A percentile compares a stretch with the other conserved stretches of the same genome.
Conservation (phyloP, 2,113 vertebrate genomes). For the Aplodontia rufa region DNA sequence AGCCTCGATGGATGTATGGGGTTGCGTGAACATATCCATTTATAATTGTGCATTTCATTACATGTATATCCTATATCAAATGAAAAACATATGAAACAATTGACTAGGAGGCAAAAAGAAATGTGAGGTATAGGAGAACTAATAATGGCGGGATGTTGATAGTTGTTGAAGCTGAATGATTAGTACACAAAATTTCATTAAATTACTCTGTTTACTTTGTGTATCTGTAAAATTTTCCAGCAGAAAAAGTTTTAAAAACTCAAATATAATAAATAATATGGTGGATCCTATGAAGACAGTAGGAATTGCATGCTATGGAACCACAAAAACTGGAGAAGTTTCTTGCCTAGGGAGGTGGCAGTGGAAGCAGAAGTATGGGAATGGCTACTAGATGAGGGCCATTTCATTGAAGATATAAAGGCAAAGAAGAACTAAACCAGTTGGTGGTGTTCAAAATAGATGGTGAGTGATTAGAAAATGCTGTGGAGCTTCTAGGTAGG, state of each 20-base stretch:
- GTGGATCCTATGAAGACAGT: not conserved
- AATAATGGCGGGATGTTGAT: not conserved
- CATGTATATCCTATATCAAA: not conserved
- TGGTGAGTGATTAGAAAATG: not conserved
- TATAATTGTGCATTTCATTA: not conserved
- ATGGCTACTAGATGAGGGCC: not conserved
- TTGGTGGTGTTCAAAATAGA: not conserved
- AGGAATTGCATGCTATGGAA: not conserved
- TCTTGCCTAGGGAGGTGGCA: not conserved
- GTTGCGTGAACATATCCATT: not conserved
- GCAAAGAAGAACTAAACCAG: not conserved
- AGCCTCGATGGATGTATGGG: not conserved
- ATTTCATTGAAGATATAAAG: not conserved
- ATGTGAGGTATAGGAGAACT: not conserved
- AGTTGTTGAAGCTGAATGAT: not conserved
- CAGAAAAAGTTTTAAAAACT: not conserved
- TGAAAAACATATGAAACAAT: too few species aligned
- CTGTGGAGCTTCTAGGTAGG: not conserved
- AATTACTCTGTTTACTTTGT: not conserved
- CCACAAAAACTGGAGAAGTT: not conserved
- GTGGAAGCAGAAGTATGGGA: not conserved
- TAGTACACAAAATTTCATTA: not conserved
- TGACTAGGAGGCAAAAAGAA: too few species aligned
- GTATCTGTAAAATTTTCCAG: not conserved
- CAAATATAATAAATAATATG: not conserved